phyloP scores from a whole-genome alignment of 2,113 vertebrate species.

The Saccopteryx leptura region DNA sequence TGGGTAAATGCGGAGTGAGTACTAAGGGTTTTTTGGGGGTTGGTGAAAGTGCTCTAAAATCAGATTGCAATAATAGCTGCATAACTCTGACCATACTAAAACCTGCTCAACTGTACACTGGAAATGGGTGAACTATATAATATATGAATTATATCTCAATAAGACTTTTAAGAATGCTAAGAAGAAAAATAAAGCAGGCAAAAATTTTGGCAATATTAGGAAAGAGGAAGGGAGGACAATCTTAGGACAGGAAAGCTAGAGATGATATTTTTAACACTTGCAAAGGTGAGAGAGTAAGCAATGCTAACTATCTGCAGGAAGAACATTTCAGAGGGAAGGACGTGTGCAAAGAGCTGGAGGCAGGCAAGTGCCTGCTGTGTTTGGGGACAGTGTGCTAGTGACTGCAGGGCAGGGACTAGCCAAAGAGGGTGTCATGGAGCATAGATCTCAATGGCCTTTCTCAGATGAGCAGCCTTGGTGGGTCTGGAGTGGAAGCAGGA shows the following conservation, averaged over 20 bases:
- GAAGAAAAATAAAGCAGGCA: neutral
- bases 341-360: neutral
- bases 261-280: neutral
- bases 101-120: neutral
- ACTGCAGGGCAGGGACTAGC: neutral
- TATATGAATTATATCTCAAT: neutral
- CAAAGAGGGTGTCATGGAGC: neutral
- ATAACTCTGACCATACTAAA: neutral
- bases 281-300: neutral
- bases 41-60: conserved; percentile 15
- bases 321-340: neutral
- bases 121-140: neutral
- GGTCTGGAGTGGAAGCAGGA: neutral
- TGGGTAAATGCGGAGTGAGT: neutral
- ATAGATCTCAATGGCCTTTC: neutral
- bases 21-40: neutral
- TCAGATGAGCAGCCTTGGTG: neutral
- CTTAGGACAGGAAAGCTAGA: neutral
- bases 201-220: neutral
- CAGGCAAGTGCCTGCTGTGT: neutral
- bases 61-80: neutral
- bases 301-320: neutral
- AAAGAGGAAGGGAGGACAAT: neutral
- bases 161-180: neutral
- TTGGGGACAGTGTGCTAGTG: neutral